These are phyloP conservation scores for Malurus elegans DNA, from an alignment of 2,113 vertebrate species.

Conservation along the genomic window DNA sequence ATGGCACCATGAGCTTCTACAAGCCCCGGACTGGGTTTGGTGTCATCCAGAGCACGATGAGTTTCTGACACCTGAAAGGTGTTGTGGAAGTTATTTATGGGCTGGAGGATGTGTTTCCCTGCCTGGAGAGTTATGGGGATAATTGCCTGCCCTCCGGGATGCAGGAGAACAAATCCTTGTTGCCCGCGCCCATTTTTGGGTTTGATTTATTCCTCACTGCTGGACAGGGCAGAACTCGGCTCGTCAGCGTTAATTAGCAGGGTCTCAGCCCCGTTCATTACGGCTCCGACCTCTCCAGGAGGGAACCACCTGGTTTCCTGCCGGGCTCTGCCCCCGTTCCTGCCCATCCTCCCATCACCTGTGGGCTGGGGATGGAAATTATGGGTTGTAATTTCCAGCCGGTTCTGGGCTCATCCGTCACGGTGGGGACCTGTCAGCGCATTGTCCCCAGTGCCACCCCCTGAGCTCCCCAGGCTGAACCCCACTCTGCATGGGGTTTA, in stretches of 20 bases:
- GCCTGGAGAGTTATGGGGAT: conserved; percentile 4
- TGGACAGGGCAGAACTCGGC: conserved; percentile 27
- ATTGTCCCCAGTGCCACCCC: accelerated
- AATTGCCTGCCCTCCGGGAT: conserved; percentile 67
- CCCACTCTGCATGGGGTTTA: too few relatives aligned
- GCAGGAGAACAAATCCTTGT: background rate
- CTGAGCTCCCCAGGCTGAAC: background rate
- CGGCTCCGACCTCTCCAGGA: background rate
- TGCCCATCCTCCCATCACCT: background rate
- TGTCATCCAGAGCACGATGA: accelerated
- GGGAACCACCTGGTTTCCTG: conserved; percentile 65
- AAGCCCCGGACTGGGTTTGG: accelerated
- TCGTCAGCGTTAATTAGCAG: conserved; percentile 47
- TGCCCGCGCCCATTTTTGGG: background rate
- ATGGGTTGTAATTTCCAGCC: background rate
- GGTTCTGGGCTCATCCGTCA: background rate
- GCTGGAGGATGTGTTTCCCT: background rate
- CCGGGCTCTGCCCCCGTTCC: background rate
- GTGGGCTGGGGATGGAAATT: background rate
- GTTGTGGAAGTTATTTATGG: background rate
- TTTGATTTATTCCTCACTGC: conserved; percentile 61
- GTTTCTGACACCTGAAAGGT: background rate
- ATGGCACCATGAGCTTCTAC: background rate
- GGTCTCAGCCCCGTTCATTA: conserved; percentile 15
- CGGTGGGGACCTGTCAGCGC: background rate